A percentile compares a stretch with the other conserved stretches of the same genome.
Conservation (phyloP, 1,140 invertebrate species). For the Homarus americanus region DNA sequence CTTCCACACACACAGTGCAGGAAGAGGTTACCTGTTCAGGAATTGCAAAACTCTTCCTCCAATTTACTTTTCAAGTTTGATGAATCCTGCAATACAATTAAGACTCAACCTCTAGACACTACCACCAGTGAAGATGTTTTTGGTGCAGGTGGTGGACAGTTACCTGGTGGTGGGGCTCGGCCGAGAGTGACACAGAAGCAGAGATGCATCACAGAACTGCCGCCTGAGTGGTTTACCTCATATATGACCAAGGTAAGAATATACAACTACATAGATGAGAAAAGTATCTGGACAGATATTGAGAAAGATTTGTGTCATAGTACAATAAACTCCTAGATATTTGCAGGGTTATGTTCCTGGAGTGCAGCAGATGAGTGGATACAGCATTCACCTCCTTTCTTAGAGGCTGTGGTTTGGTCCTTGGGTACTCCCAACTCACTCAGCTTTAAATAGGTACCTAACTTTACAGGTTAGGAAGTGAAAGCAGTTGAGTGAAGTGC, state of each 20-base stretch:
- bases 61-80: conserved; percentile 48
- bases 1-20: conserved; percentile 3
- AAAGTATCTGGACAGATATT: neutral
- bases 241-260: conserved; percentile 63
- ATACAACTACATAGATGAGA: neutral
- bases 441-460: no score
- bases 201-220: conserved; percentile 17
- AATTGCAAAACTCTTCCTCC: conserved; percentile 24
- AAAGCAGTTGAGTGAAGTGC: no score
- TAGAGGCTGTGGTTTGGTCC: no score
- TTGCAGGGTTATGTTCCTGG: no score
- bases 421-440: no score
- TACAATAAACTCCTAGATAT: no score
- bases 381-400: no score
- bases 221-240: conserved; percentile 50
- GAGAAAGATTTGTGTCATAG: neutral
- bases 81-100: conserved; percentile 15
- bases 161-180: conserved; percentile 25
- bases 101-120: conserved; percentile 16
- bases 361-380: no score
- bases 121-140: conserved; percentile 44
- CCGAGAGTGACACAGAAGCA: conserved; percentile 5
- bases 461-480: no score
- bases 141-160: conserved; percentile 42
- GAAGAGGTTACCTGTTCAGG: conserved; percentile 14